A percentile compares a stretch with the other conserved stretches of the same genome.
Conservation (phyloP, 2,888 invertebrate species). For the Noctua janthe region DNA sequence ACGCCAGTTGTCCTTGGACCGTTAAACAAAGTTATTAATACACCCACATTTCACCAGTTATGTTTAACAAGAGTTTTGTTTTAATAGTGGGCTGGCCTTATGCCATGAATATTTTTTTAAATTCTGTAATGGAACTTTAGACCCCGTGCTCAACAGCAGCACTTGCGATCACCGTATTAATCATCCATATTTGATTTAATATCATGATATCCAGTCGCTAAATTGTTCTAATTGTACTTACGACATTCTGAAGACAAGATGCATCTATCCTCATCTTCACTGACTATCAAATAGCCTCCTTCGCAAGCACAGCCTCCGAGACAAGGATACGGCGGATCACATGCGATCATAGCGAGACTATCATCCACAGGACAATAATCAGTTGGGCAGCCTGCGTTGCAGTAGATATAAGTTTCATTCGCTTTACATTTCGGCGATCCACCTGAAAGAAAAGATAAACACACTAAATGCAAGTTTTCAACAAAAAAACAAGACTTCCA, state of each 20-base stretch:
- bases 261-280: constrained; percentile 29
- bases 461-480: neutral
- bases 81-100: no score
- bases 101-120: no score
- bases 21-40: no score
- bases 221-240: constrained; percentile 60
- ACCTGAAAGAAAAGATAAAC: constrained; percentile 19
- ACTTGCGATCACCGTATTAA: no score
- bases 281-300: constrained; percentile 65
- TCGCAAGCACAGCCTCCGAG: constrained; percentile 76
- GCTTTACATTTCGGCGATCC: constrained; percentile 42
- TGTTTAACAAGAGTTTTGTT: no score
- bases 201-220: neutral
- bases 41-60: no score
- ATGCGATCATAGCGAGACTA: constrained; percentile 65
- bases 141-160: no score
- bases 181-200: neutral
- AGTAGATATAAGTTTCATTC: constrained; percentile 73
- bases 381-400: constrained; percentile 71
- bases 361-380: constrained; percentile 74
- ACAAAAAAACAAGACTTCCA: neutral
- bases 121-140: no score
- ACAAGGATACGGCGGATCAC: constrained; percentile 71
- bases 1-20: no score
- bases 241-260: constrained; percentile 65